Base-by-base conservation (phyloP, 2,797 vertebrate genomes). In the Molothrus aeneus region DNA sequence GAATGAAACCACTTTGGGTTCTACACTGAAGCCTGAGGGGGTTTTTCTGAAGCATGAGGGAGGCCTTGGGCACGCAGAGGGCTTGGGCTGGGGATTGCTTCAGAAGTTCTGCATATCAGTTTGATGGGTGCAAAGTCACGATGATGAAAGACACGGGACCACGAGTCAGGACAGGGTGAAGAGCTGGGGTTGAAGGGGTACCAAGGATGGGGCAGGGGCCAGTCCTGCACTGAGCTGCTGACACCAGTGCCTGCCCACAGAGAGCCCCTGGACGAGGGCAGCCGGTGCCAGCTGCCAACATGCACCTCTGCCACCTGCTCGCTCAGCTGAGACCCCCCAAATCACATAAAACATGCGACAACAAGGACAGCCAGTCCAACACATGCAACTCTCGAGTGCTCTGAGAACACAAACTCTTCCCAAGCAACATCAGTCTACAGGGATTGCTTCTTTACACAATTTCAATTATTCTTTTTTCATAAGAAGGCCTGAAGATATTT, bases 221-320 rank as follows among this genome's bases (percentile, higher is more conserved):
- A 60, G 36, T 48, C 9, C n/a, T 15, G 7, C 1, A 8, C 34
- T 6, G 3, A 0, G 1, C 38, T 60, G 42, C 19, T 14, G 28
- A 1, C 10, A 34, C 4, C 2, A 2, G 7, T 1, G 9, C 29
- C 70, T 10, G 11, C 3, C 45, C 50, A 8, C 0, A 0, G 45
- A 14, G 20, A 40, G 36, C 25, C 48, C 47, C 48, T 7, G 1
- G 13, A 4, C 9, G 51, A 11, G 13, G 28, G 38, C 74, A 53
- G 11, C 7, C 50, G 32, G 5, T 2, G 18, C 42, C 70, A 47
- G 53, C 24, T 47, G 70, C 0, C 4, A 20, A 1, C 11, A 29
- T 6, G 15, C 26, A 10, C 21, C 0, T 32, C 70, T 68, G 60
- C 6, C 74, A 69, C 11, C 59, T 7, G 43, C 42, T 28, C 1